These are phyloP conservation scores for Chloroceryle inda DNA, from an alignment of 2,797 vertebrate species.

Conservation along the genomic window DNA sequence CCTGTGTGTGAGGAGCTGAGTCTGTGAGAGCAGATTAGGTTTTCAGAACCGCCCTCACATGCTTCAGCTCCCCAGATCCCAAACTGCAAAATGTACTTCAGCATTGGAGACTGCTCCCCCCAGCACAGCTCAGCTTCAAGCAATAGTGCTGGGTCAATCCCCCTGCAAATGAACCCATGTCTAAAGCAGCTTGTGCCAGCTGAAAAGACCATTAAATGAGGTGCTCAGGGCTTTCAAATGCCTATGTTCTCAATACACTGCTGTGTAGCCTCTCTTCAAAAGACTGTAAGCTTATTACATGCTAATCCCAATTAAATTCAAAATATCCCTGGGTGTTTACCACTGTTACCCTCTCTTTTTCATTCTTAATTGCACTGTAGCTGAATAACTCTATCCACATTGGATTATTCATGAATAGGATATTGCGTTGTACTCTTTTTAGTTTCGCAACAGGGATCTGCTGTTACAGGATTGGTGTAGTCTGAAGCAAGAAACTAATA, in stretches of 20 bases:
- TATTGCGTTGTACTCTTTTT: constrained; percentile 1
- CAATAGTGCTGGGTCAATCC: constrained; percentile 50
- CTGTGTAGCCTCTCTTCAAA: constrained; percentile 39
- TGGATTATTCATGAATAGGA: constrained; percentile 45
- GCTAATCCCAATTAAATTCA: constrained; percentile 68
- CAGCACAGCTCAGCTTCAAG: constrained; percentile 31
- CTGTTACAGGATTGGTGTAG: not conserved
- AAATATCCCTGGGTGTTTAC: constrained; percentile 62
- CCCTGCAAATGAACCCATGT: constrained; percentile 42
- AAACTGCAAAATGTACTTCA: constrained; percentile 4
- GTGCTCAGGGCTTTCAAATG: constrained; percentile 45
- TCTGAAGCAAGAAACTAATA: constrained; percentile 6
- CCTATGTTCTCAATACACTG: not conserved
- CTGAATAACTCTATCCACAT: constrained; percentile 31
- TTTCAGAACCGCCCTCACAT: not conserved
- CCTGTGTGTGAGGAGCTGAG: not conserved
- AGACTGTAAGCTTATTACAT: constrained; percentile 33
- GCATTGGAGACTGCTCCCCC: not conserved
- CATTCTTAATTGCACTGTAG: constrained; percentile 42
- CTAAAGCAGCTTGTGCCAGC: constrained; percentile 55
- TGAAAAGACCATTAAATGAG: constrained; percentile 67
- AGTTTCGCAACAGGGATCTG: not conserved
- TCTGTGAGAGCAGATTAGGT: not conserved
- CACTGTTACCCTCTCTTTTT: constrained; percentile 36
- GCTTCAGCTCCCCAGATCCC: constrained; percentile 28